phyloP scores from a whole-genome alignment of 2,113 vertebrate species.

The Macaca mulatta region DNA sequence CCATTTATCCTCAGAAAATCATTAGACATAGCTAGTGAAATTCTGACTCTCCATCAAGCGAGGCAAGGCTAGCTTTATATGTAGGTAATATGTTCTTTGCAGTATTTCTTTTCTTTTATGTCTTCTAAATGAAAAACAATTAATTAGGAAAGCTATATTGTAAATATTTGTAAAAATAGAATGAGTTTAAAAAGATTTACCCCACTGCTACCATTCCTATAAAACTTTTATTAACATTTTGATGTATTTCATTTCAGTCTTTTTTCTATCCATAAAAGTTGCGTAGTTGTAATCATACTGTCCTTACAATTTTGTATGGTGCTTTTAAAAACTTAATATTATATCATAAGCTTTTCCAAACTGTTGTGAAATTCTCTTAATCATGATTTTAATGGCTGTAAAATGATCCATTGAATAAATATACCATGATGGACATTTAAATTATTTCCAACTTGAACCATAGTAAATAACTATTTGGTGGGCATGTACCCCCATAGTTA shows the following conservation, averaged over 20 bases:
- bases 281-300: not conserved
- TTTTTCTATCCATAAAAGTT: not conserved
- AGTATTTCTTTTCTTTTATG: not conserved
- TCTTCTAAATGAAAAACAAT: not conserved
- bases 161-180: slow-evolving; percentile 34
- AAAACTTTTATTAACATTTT: not conserved
- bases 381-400: not conserved
- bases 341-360: slow-evolving; percentile 5
- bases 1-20: slow-evolving; percentile 55
- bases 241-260: not conserved
- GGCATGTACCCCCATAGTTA: not conserved
- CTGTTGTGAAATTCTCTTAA: not conserved
- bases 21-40: slow-evolving; percentile 40
- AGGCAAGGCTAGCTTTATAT: not conserved
- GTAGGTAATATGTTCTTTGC: not conserved
- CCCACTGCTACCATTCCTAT: not conserved
- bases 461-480: not conserved
- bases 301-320: not conserved
- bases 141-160: slow-evolving; percentile 19
- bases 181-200: not conserved
- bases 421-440: not conserved
- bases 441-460: not conserved
- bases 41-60: slow-evolving; percentile 40
- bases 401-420: not conserved
- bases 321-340: not conserved